These are phyloP conservation scores for Fulmarus glacialis DNA, from an alignment of 2,113 vertebrate species.

Conservation along the genomic window DNA sequence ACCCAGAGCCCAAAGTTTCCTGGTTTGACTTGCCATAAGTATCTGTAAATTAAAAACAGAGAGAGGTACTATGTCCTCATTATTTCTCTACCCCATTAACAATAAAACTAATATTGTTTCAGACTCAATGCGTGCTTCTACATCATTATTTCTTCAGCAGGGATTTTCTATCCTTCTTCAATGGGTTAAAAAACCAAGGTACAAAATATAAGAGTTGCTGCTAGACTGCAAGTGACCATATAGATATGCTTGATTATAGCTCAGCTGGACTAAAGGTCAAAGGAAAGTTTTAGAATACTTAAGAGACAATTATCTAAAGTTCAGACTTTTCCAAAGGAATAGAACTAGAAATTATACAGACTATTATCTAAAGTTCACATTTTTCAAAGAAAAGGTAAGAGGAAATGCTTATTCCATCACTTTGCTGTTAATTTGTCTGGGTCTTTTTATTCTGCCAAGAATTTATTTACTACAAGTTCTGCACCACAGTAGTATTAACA, in stretches of 20 bases:
- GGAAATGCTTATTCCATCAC: background rate
- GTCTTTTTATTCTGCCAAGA: background rate
- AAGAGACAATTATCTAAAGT: conserved; percentile 75
- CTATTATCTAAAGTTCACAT: conserved; percentile 72
- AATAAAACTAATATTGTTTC: background rate
- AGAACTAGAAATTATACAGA: conserved; percentile 53
- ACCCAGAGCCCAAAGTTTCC: background rate
- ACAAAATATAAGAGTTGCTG: background rate
- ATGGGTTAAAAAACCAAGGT: conserved; percentile 3
- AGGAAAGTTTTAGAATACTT: conserved; percentile 64
- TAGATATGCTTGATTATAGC: conserved; percentile 51
- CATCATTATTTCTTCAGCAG: background rate
- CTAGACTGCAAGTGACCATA: conserved; percentile 9
- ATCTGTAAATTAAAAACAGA: background rate
- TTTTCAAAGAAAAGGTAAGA: conserved; percentile 32
- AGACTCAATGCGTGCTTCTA: background rate
- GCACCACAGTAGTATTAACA: background rate
- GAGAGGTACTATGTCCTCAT: background rate
- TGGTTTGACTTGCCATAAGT: background rate
- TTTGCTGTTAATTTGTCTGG: background rate
- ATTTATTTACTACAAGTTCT: conserved; percentile 5
- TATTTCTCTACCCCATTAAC: background rate
- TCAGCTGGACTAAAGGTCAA: conserved; percentile 62
- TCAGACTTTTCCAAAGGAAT: conserved; percentile 61
- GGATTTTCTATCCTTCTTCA: background rate